Conservation (phyloP, 2,888 invertebrate species). For the Apoderus coryli region DNA sequence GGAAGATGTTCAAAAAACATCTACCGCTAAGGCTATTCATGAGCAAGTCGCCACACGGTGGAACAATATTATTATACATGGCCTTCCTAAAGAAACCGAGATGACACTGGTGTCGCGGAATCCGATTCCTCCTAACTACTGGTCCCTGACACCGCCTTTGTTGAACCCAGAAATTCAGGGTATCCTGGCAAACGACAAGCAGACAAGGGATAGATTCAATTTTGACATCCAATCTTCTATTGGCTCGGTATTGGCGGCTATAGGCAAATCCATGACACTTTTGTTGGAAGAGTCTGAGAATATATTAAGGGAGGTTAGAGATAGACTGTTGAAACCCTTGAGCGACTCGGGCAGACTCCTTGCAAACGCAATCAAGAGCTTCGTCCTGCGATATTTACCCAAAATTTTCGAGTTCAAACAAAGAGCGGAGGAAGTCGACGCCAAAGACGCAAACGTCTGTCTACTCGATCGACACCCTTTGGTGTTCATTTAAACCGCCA, state of each 20-base stretch:
- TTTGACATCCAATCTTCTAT: too few relatives aligned
- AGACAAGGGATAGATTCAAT: background rate
- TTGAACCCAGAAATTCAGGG: background rate
- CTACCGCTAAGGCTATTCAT: too few relatives aligned
- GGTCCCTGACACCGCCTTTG: background rate
- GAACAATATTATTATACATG: background rate
- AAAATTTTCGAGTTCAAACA: background rate
- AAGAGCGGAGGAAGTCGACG: background rate
- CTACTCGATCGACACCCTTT: background rate
- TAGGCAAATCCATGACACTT: background rate
- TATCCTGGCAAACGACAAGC: background rate
- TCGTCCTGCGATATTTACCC: too few relatives aligned
- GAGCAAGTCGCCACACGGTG: background rate
- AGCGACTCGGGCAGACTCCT: slow-evolving; percentile 1
- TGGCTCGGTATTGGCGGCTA: too few relatives aligned
- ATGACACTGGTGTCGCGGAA: background rate
- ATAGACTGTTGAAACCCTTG: background rate
- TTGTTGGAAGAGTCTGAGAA: background rate
- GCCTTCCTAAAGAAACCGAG: background rate
- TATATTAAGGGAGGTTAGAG: background rate
- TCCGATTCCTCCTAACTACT: background rate
- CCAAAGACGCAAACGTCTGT: background rate
- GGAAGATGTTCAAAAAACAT: background rate
- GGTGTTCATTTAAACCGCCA: background rate
- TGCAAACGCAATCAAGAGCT: too few relatives aligned